Evolutionary conservation across 2,888 invertebrate species (phyloP).

Genomic region (Drosophila merina): DNA sequence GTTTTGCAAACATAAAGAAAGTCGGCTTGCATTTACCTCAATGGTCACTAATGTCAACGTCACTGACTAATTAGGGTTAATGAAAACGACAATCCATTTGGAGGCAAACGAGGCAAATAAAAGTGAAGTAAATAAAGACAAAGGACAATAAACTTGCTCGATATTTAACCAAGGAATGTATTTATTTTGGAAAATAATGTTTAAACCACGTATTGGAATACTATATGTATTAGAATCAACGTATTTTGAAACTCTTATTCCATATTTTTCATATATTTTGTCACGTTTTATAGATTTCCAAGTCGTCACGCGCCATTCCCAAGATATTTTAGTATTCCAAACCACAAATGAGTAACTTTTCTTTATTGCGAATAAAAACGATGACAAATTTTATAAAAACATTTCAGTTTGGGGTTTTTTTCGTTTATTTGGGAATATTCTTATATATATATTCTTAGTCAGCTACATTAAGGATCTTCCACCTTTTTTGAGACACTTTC

Average conservation of each 20-base stretch:
- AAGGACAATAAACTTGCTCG: slow-evolving; percentile 19
- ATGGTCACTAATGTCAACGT: slow-evolving; percentile 65
- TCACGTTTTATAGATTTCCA: background rate
- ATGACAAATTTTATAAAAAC: background rate
- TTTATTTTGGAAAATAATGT: no score
- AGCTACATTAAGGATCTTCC: no score
- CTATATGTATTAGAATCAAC: no score
- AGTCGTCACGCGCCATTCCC: background rate
- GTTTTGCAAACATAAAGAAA: background rate
- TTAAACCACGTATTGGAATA: no score
- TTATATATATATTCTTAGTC: no score
- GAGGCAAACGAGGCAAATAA: slow-evolving; percentile 13
- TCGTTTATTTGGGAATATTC: no score
- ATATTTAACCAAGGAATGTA: no score
- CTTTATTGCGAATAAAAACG: background rate
- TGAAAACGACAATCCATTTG: slow-evolving; percentile 61
- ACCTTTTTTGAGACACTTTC: slow-evolving; percentile 10
- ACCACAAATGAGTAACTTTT: background rate
- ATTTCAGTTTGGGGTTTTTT: no score
- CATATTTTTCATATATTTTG: background rate
- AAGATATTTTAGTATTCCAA: background rate
- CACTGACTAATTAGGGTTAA: slow-evolving; percentile 74
- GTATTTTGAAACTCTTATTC: slow-evolving; percentile 63
- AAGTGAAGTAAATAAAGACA: slow-evolving; percentile 46
- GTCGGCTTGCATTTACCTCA: slow-evolving; percentile 45